Evolutionary conservation across 92 coral and sea anemone species (phyloP), one percentile per base, ranked within the genome.

Genomic region (Epizoanthus ramosus): DNA sequence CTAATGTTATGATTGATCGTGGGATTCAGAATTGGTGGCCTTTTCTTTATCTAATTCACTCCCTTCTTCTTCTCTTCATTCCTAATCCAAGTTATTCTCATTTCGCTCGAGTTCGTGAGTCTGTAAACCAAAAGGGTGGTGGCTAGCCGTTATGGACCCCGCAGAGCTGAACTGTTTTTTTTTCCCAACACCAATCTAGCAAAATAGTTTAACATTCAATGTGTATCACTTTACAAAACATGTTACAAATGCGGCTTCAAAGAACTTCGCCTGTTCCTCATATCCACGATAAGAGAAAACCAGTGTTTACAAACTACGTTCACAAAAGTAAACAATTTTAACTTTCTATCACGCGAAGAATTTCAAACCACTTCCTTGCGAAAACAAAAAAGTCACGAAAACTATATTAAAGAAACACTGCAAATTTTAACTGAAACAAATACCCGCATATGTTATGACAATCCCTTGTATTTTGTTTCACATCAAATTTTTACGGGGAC

Each of bases 311-410:
- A 77, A 22, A 24, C 43, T 9, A 16, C 71, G 60, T 43, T 59
- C 47, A n/a, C 39, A 77, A 75, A 77, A 41, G 57, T 23, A 39
- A 77, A 77, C 70, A 60, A 43, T 22, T 60, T 77, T 28, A 43
- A 21, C 54, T 50, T 63, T 68, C 16, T 77, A 77, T 77, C 82
- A 77, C 82, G 82, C 71, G 10, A 77, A 61, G 71, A 61, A 57
- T 57, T 14, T 50, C 54, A 50, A 25, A 25, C 37, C 31, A 10
- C 22, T 75, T 18, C 33, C 82, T 17, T 75, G 9, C 13, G 18
- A 52, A 60, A 41, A 39, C 39, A 15, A 73, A 58, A 57, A 76
- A 63, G 82, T 77, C 82, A 77, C 82, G 82, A 61, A 69, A 77
- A 35, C 82, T 35, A 14, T 33, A 50, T 76, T 39, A 33, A 23